These are phyloP conservation scores for Cryptosula pallasiana DNA, from an alignment of 2,888 invertebrate species.

Conservation along the genomic window DNA sequence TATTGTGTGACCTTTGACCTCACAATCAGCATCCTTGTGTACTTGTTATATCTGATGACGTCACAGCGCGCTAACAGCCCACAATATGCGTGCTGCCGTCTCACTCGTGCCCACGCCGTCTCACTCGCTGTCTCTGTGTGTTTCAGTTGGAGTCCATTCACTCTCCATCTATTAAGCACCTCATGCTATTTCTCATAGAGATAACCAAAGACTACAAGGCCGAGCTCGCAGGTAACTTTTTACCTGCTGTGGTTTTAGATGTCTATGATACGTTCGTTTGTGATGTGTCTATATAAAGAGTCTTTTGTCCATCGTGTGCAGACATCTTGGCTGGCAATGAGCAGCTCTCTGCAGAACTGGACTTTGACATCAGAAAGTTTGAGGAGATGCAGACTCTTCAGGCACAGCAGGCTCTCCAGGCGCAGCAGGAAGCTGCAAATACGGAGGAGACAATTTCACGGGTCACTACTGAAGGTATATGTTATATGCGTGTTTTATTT, in stretches of 20 bases:
- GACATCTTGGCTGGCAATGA: constrained; percentile 55
- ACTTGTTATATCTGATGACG: no score
- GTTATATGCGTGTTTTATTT: no score
- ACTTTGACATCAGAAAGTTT: constrained; percentile 53
- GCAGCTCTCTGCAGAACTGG: constrained; percentile 54
- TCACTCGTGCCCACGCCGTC: no score
- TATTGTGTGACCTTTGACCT: no score
- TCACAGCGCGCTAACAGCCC: no score
- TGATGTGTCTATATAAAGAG: background rate
- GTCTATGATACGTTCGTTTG: background rate
- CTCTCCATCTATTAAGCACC: constrained; percentile 53
- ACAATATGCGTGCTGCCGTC: no score
- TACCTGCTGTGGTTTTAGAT: background rate
- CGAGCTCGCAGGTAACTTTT: constrained; percentile 48
- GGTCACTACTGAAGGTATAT: no score
- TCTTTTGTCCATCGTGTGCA: constrained; percentile 27
- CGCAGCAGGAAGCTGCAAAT: background rate
- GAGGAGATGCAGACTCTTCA: constrained; percentile 38
- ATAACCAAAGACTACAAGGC: constrained; percentile 56
- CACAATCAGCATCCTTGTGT: no score
- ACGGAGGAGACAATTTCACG: no score
- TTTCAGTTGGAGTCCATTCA: constrained; percentile 54
- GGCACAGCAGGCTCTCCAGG: background rate
- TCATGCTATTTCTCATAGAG: constrained; percentile 55
- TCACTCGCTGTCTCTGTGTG: background rate